These are phyloP conservation scores for Zootermopsis nevadensis DNA, from an alignment of 2,888 invertebrate species.

Conservation along the genomic window DNA sequence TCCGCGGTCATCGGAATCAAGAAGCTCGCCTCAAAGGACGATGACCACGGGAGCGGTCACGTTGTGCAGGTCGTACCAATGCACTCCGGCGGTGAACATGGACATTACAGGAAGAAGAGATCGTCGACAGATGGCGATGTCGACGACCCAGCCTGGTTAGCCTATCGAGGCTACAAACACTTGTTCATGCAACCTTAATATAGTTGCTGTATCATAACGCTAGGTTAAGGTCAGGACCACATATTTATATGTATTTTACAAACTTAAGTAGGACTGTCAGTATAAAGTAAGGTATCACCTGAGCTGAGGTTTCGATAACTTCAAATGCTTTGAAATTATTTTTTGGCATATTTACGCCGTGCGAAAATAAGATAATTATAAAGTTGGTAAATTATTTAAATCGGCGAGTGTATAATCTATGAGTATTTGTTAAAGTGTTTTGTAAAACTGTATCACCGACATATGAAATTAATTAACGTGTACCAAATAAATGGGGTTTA, in stretches of 20 bases:
- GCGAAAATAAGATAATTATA: too few relatives aligned
- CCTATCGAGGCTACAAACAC: slow-evolving; percentile 23
- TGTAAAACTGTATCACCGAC: not conserved
- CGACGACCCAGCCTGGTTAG: not conserved
- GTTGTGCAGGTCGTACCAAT: slow-evolving; percentile 54
- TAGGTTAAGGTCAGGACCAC: too few relatives aligned
- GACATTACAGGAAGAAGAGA: slow-evolving; percentile 59
- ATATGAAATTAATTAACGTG: not conserved
- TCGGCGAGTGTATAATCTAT: not conserved
- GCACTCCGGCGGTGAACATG: slow-evolving; percentile 69
- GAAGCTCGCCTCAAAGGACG: slow-evolving; percentile 72
- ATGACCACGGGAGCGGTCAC: slow-evolving; percentile 68
- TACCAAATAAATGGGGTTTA: too few relatives aligned
- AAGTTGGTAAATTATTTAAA: too few relatives aligned
- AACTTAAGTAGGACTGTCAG: too few relatives aligned
- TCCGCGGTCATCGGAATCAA: slow-evolving; percentile 81
- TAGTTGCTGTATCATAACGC: too few relatives aligned
- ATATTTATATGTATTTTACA: too few relatives aligned
- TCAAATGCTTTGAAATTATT: too few relatives aligned
- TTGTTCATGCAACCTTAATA: not conserved
- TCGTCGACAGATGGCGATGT: not conserved
- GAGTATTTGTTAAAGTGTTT: not conserved
- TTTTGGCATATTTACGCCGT: too few relatives aligned
- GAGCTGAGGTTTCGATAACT: too few relatives aligned
- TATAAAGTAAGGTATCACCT: too few relatives aligned